These are phyloP conservation scores for Limenitis camilla DNA, from an alignment of 2,888 invertebrate species.

Conservation along the genomic window DNA sequence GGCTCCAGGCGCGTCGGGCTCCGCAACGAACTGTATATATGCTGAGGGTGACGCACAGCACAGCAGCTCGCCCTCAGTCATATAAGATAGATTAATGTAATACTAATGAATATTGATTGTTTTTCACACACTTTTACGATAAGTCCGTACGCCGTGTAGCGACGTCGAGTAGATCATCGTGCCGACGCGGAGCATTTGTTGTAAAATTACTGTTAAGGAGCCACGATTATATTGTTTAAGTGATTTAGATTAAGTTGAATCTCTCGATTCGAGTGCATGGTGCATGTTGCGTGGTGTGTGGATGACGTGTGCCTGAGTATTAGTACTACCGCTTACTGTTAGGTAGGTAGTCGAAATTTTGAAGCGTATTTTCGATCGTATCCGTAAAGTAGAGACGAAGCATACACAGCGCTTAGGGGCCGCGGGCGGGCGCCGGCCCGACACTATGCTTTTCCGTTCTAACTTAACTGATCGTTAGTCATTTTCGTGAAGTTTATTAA, in stretches of 20 bases:
- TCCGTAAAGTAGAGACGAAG: constrained; percentile 63
- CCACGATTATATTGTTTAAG: constrained; percentile 73
- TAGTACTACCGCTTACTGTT: constrained; percentile 74
- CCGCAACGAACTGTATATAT: constrained; percentile 18
- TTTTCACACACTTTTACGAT: constrained; percentile 68
- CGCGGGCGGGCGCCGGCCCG: constrained; percentile 26
- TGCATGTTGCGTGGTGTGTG: constrained; percentile 65
- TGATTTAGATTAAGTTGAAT: constrained; percentile 71
- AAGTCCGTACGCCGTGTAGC: constrained; percentile 65
- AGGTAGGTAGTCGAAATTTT: constrained; percentile 75
- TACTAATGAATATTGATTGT: constrained; percentile 50
- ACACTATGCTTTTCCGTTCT: constrained; percentile 67
- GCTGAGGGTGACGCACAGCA: constrained; percentile 34
- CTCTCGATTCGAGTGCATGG: constrained; percentile 71
- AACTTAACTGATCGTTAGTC: constrained; percentile 67
- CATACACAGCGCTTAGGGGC: constrained; percentile 56
- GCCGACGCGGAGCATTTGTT: constrained; percentile 72
- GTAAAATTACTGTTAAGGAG: constrained; percentile 71
- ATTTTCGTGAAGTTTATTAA: constrained; percentile 70
- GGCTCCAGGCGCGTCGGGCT: constrained; percentile 20
- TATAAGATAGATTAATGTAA: constrained; percentile 53
- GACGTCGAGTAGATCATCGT: constrained; percentile 47
- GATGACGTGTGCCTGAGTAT: constrained; percentile 70
- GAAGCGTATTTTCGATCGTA: constrained; percentile 69
- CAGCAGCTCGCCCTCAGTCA: constrained; percentile 45